Conservation (phyloP, 2,113 vertebrate genomes). For the Myrmecobius fasciatus region DNA sequence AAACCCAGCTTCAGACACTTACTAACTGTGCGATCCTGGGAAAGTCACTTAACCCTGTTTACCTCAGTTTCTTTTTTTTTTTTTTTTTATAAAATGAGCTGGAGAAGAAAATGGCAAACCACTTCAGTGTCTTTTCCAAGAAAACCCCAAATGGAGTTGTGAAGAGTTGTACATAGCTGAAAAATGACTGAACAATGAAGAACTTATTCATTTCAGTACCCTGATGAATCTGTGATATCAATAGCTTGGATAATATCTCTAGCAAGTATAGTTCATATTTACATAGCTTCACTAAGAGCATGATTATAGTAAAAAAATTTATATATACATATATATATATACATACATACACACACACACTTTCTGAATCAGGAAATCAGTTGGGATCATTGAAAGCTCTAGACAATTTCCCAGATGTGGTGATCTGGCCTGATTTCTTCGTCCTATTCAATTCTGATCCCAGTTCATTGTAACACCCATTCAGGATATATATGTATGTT, state of each 20-base stretch:
- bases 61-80: neutral
- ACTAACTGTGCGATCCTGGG: neutral
- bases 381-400: neutral
- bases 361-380: neutral
- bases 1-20: neutral
- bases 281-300: neutral
- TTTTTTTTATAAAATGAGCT: neutral
- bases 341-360: too few relatives aligned
- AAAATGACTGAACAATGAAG: neutral
- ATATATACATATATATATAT: too few relatives aligned
- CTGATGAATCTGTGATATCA: neutral
- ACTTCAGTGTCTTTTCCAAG: neutral
- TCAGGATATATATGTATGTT: neutral
- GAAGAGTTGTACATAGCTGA: neutral
- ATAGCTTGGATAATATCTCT: neutral
- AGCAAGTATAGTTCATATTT: neutral
- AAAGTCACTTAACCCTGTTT: neutral
- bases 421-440: neutral
- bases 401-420: neutral
- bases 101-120: neutral
- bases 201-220: neutral
- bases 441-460: neutral
- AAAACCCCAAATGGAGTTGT: neutral
- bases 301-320: neutral
- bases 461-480: neutral